Evolutionary conservation across 2,113 vertebrate genomes (phyloP).

Genomic region (Progne subis): DNA sequence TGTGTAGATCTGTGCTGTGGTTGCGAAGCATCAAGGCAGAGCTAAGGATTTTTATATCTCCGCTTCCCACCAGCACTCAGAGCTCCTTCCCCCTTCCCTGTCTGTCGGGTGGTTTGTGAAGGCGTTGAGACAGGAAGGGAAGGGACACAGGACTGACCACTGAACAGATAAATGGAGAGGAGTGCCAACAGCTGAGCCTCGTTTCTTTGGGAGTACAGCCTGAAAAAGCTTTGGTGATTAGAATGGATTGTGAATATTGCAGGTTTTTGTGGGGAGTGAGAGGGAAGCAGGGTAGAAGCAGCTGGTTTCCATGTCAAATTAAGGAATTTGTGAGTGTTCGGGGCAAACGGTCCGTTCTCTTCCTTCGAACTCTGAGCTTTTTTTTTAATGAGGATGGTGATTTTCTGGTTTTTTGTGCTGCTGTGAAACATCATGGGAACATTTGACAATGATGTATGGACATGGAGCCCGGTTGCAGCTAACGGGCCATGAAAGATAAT

Average conservation of each 20-base stretch:
- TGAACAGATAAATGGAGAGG: neutral
- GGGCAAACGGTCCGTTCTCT: neutral
- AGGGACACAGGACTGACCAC: neutral
- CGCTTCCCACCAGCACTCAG: slow-evolving; percentile 19
- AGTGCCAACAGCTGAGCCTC: neutral
- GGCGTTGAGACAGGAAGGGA: neutral
- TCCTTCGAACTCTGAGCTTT: neutral
- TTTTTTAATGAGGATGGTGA: neutral
- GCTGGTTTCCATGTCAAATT: neutral
- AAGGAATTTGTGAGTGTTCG: neutral
- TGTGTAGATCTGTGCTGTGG: neutral
- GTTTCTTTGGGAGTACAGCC: neutral
- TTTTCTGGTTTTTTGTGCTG: neutral
- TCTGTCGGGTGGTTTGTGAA: neutral
- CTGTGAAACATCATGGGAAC: neutral
- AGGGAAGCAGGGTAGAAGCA: neutral
- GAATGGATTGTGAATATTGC: neutral
- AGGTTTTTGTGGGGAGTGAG: neutral
- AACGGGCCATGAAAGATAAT: neutral
- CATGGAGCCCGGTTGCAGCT: neutral
- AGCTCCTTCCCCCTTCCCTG: slow-evolving; percentile 17
- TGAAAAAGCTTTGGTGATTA: neutral
- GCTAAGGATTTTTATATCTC: slow-evolving; percentile 38
- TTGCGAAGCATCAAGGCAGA: slow-evolving; percentile 54
- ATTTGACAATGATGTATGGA: neutral